Evolutionary conservation across 2,113 vertebrate genomes (phyloP).

Genomic region (Spilogale gracilis): DNA sequence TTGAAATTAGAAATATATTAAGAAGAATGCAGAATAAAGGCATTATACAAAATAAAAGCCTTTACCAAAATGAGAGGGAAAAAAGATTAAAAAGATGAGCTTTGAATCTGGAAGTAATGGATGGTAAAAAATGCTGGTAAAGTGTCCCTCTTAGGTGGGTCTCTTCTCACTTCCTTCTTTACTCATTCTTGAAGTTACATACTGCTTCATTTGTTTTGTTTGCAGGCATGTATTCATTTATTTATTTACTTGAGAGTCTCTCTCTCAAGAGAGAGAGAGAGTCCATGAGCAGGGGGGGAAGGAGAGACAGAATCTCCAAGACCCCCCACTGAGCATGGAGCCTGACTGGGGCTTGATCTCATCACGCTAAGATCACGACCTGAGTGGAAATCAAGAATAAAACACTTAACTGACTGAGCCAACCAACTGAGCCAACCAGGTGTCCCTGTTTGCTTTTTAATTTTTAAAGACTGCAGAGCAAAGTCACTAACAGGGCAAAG

Average conservation of each 20-base stretch:
- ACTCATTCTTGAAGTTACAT: background rate
- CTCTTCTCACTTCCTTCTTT: background rate
- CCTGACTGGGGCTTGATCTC: background rate
- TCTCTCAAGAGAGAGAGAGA: no score
- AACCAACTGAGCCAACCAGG: background rate
- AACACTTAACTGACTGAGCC: background rate
- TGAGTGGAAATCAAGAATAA: background rate
- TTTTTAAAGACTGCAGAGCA: conserved; percentile 21
- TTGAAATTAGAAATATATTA: background rate
- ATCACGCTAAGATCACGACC: background rate
- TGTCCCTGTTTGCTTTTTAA: background rate
- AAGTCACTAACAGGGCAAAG: background rate
- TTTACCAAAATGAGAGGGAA: background rate
- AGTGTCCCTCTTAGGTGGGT: background rate
- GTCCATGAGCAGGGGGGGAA: no score
- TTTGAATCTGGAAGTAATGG: background rate
- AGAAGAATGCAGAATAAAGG: background rate
- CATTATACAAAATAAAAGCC: background rate
- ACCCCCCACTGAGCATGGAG: background rate
- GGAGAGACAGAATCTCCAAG: background rate
- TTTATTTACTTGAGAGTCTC: no score
- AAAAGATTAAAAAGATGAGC: background rate
- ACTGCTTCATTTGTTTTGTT: background rate
- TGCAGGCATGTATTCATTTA: background rate
- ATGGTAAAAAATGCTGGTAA: background rate